Evolutionary conservation across 2,797 vertebrate genomes (phyloP).

Genomic region (Taenioides sp.): DNA sequence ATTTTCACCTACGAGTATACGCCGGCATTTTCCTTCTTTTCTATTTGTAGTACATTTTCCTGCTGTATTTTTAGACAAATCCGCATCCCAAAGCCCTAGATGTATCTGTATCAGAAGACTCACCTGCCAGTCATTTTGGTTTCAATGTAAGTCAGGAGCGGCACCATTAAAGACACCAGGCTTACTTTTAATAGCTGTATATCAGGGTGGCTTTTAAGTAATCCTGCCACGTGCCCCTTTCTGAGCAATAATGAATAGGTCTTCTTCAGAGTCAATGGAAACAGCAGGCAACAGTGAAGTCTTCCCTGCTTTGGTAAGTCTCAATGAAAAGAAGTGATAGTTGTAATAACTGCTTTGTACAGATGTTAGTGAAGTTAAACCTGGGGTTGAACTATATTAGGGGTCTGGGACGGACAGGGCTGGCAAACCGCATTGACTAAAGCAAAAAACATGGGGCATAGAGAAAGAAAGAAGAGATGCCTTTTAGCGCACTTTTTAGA

Average conservation of each 20-base stretch:
- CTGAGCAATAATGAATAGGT: slow-evolving; percentile 1
- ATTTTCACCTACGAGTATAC: slow-evolving; percentile 69
- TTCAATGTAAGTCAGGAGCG: slow-evolving; percentile 15
- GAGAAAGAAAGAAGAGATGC: not conserved
- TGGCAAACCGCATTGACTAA: slow-evolving; percentile 29
- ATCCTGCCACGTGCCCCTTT: slow-evolving; percentile 44
- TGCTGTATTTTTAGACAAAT: slow-evolving; percentile 29
- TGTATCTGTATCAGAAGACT: slow-evolving; percentile 17
- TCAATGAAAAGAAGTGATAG: slow-evolving; percentile 10
- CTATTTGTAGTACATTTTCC: slow-evolving; percentile 68
- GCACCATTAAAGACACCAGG: slow-evolving; percentile 14
- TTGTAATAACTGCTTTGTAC: slow-evolving; percentile 18
- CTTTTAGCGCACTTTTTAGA: too few relatives aligned
- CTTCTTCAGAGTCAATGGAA: slow-evolving; percentile 18
- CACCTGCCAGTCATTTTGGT: slow-evolving; percentile 14
- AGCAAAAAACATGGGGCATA: slow-evolving; percentile 7
- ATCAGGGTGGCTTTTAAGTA: slow-evolving; percentile 11
- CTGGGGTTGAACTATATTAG: slow-evolving; percentile 37
- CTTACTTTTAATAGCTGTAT: slow-evolving; percentile 21
- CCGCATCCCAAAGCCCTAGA: slow-evolving; percentile 2
- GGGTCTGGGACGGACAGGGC: slow-evolving; percentile 38
- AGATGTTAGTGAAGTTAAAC: slow-evolving; percentile 24
- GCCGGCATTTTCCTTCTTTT: slow-evolving; percentile 39
- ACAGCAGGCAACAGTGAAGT: slow-evolving; percentile 1
- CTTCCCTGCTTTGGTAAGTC: not conserved